phyloP scores from a whole-genome alignment of 2,113 vertebrate species.

The Trogon surrucura region DNA sequence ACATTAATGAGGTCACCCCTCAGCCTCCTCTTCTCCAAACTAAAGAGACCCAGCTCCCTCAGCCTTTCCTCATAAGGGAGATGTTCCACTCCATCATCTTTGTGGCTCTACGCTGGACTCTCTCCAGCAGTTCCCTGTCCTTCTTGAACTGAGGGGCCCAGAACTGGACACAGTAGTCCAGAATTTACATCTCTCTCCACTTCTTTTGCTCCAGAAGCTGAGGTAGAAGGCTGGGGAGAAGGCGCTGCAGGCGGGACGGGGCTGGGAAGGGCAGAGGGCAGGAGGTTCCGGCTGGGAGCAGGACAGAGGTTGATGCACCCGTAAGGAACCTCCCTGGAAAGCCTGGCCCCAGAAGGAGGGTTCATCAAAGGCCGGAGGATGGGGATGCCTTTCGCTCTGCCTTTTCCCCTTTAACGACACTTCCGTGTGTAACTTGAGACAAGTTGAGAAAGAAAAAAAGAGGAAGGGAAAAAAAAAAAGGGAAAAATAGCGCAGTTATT shows the following conservation, averaged over 20 bases:
- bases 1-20: no score
- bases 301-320: neutral
- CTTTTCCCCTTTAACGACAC: conserved; percentile 32
- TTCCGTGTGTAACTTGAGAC: conserved; percentile 70
- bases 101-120: no score
- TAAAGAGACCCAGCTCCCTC: no score
- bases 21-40: no score
- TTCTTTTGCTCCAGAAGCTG: neutral
- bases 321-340: neutral
- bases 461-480: neutral
- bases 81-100: no score
- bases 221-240: neutral
- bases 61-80: no score
- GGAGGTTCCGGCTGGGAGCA: neutral
- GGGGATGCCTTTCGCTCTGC: neutral
- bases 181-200: neutral
- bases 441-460: conserved; percentile 12
- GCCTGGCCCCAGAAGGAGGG: neutral
- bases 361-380: neutral
- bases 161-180: no score
- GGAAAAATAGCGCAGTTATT: conserved; percentile 22
- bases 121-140: no score
- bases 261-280: neutral
- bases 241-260: neutral
- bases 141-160: no score